phyloP scores from a whole-genome alignment of 1,140 invertebrate genomes.

The Drosophila persimilis region DNA sequence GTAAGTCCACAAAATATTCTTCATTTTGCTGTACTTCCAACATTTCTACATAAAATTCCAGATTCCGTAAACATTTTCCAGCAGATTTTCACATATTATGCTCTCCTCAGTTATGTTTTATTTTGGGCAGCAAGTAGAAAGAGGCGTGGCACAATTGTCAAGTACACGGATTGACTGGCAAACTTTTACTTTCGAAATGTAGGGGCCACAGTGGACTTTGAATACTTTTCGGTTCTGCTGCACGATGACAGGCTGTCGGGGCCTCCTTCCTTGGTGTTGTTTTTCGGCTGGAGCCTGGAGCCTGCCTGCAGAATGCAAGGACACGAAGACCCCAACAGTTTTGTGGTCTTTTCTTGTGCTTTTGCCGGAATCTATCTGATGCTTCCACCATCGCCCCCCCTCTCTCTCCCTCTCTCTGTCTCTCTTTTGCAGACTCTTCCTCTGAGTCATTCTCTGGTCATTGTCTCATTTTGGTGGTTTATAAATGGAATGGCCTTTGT shows the following conservation, averaged over 20 bases:
- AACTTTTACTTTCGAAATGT: slow-evolving; percentile 66
- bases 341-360: slow-evolving; percentile 72
- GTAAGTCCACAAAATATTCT: no score
- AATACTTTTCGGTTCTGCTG: slow-evolving; percentile 49
- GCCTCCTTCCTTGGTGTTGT: slow-evolving; percentile 25
- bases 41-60: no score
- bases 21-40: no score
- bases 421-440: background rate
- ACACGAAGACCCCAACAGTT: slow-evolving; percentile 64
- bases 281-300: slow-evolving; percentile 2
- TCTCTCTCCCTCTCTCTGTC: background rate
- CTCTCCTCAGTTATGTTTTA: slow-evolving; percentile 10
- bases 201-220: slow-evolving; percentile 41
- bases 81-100: background rate
- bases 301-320: slow-evolving; percentile 10
- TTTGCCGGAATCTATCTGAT: slow-evolving; percentile 24
- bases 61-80: no score
- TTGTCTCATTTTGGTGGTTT: slow-evolving; percentile 53
- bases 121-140: background rate
- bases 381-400: slow-evolving; percentile 19
- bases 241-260: slow-evolving; percentile 37
- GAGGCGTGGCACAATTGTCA: slow-evolving; percentile 57
- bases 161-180: slow-evolving; percentile 67
- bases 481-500: slow-evolving; percentile 56
- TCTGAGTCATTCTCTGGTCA: slow-evolving; percentile 27